Evolutionary conservation across 2,797 vertebrate genomes (phyloP).

Genomic region (Lagorchestes hirsutus): DNA sequence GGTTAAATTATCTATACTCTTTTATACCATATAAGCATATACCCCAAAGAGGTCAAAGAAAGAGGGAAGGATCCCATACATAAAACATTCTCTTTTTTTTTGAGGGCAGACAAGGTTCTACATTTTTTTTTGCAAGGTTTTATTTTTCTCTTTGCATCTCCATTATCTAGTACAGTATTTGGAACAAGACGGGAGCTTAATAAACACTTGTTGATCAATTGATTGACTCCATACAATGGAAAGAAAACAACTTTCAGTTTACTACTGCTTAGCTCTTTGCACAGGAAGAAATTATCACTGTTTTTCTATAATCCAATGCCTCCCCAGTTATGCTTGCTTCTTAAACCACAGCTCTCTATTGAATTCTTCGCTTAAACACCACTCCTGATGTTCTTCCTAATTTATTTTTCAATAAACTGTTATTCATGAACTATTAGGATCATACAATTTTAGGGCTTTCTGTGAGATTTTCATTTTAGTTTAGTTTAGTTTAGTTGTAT

Average conservation of each 20-base stretch:
- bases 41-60: too few species aligned
- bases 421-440: background rate
- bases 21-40: too few species aligned
- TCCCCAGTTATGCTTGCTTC: conserved; percentile 1
- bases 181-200: background rate
- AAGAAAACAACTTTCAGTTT: background rate
- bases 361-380: background rate
- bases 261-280: background rate
- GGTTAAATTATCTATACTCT: too few species aligned
- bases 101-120: too few species aligned
- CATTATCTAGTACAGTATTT: background rate
- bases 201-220: background rate
- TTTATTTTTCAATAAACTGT: conserved; percentile 14
- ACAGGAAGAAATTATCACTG: background rate
- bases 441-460: background rate
- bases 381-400: background rate
- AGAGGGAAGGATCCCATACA: too few species aligned
- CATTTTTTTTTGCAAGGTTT: too few species aligned
- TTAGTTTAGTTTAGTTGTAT: background rate
- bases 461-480: background rate
- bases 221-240: background rate
- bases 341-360: conserved; percentile 13
- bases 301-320: background rate
- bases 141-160: too few species aligned
- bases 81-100: background rate